Evolutionary conservation across 1,140 invertebrate species (phyloP).

Genomic region (Rhizoglyphus robini): DNA sequence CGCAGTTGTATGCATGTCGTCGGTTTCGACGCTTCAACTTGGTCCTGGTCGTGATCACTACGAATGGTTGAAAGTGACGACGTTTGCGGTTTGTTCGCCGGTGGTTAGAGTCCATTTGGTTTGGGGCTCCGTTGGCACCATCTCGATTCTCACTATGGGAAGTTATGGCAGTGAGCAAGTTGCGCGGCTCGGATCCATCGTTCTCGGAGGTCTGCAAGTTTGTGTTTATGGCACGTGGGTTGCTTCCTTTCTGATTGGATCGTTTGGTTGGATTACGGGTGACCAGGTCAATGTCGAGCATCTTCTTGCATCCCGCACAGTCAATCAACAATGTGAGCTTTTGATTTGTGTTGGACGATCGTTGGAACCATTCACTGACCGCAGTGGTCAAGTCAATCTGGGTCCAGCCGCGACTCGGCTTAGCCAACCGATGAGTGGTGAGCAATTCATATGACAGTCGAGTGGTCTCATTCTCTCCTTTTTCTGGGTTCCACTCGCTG

Average conservation of each 20-base stretch:
- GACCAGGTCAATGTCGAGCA: conserved; percentile 35
- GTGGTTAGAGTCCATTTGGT: not conserved
- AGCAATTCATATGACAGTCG: conserved; percentile 29
- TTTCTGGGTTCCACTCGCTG: not conserved
- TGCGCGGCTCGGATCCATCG: too few relatives aligned
- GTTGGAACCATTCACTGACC: conserved; percentile 38
- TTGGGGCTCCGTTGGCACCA: not conserved
- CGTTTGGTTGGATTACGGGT: conserved; percentile 15
- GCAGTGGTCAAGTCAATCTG: conserved; percentile 65
- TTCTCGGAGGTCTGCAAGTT: too few relatives aligned
- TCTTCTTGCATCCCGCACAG: conserved; percentile 61
- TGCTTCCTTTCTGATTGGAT: conserved; percentile 35
- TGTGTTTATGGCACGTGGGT: too few relatives aligned
- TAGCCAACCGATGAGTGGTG: conserved; percentile 49
- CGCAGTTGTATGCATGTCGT: conserved; percentile 64
- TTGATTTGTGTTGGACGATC: conserved; percentile 31
- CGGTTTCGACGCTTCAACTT: conserved; percentile 44
- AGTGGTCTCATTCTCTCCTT: not conserved
- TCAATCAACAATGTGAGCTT: conserved; percentile 62
- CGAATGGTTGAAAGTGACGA: conserved; percentile 48
- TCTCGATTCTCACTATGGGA: too few relatives aligned
- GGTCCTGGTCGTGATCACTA: conserved; percentile 63
- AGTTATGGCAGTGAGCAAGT: too few relatives aligned
- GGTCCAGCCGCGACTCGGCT: conserved; percentile 60
- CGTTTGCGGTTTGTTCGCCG: not conserved